Evolutionary conservation across 1,140 invertebrate genomes (phyloP), one percentile per base, ranked within the genome.

Genomic region (Sycophila sp.): DNA sequence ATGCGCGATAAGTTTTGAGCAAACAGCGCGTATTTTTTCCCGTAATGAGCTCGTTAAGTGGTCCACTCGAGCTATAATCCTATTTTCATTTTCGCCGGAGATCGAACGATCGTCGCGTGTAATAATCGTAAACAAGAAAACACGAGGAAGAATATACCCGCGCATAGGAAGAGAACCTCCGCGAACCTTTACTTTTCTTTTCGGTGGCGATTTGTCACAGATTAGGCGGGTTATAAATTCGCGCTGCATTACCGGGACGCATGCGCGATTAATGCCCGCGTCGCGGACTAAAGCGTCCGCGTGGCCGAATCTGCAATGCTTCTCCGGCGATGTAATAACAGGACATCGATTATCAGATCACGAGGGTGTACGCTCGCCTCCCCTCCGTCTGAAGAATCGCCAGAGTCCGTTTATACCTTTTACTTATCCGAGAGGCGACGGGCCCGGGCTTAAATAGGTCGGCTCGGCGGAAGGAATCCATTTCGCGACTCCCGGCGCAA

Each of bases 151-250:
- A 10, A n/a, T n/a, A n/a, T n/a, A n/a, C n/a, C n/a, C n/a, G n/a
- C n/a, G n/a, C n/a, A n/a, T n/a, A n/a, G n/a, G n/a, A n/a, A n/a
- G n/a, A n/a, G n/a, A n/a, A n/a, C n/a, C n/a, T 42, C 40, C 15
- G 11, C 17, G 40, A 45, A 17, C 17, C 19, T 19, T 8, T 70
- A 34, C 62, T 69, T 75, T 74, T 72, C 75, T 69, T 71, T 71
- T 77, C 66, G 65, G 59, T 2, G 45, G 72, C 77, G 83, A 83
- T 85, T 85, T 84, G 80, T 83, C 83, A 80, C 72, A 80, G 82
- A 84, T 84, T 82, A 83, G 79, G 76, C 49, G 67, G 70, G 75
- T 76, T 78, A 80, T 83, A 83, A 83, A 85, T 83, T 82, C 63
- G 60, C 70, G 67, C 60, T 73, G 73, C 72, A 71, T 79, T 78